phyloP scores from a whole-genome alignment of 2,797 vertebrate genomes.

The Eleutherodactylus coqui region DNA sequence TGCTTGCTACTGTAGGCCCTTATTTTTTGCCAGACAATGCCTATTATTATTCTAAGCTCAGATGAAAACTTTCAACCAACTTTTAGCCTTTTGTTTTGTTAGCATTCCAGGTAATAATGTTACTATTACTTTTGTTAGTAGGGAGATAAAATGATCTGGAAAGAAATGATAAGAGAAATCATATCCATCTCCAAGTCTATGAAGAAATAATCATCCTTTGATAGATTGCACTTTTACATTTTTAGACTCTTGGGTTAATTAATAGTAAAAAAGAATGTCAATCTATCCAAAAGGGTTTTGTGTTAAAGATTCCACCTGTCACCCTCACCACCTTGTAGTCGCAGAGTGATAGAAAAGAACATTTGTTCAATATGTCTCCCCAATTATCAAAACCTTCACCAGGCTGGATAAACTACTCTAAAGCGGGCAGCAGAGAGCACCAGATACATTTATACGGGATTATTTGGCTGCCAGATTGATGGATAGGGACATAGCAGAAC shows the following conservation, averaged over 20 bases:
- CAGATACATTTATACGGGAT: constrained; percentile 72
- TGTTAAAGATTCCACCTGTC: constrained; percentile 26
- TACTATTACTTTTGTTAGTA: constrained; percentile 3
- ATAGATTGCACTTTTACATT: neutral
- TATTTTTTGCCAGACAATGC: no score
- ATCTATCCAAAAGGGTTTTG: constrained; percentile 14
- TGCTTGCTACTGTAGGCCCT: no score
- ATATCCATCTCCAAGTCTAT: neutral
- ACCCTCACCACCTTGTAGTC: neutral
- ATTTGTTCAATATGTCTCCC: constrained; percentile 59
- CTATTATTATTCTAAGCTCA: no score
- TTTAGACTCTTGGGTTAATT: constrained; percentile 30
- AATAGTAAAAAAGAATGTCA: constrained; percentile 9
- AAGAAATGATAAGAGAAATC: no score
- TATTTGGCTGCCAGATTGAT: constrained; percentile 76
- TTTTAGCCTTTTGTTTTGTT: no score
- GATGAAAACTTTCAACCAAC: no score
- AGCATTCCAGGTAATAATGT: neutral
- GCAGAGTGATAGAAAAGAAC: constrained; percentile 49
- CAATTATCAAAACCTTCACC: constrained; percentile 69
- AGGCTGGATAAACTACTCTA: constrained; percentile 64
- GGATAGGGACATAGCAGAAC: constrained; percentile 69
- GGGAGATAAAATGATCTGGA: constrained; percentile 2
- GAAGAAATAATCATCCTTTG: no score
- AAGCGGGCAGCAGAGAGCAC: constrained; percentile 50